Evolutionary conservation across 2,113 vertebrate genomes (phyloP).

Genomic region (Panurus biarmicus): DNA sequence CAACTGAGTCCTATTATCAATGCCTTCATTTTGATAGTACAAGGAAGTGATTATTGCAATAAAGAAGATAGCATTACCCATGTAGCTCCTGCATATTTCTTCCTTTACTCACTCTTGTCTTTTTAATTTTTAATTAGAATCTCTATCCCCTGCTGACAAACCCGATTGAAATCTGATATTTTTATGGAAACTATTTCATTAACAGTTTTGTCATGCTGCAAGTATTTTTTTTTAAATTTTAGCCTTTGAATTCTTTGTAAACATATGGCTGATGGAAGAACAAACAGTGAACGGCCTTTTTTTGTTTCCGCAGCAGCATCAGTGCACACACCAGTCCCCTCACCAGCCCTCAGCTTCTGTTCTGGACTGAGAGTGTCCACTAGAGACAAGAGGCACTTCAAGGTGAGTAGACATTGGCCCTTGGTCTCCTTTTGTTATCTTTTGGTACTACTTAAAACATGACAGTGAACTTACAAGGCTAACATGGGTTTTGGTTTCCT

Average conservation of each 20-base stretch:
- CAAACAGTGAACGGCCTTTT: not conserved
- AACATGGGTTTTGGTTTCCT: not conserved
- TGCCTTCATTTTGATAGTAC: not conserved
- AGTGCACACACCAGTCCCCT: not conserved
- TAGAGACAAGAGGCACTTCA: not conserved
- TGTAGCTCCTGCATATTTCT: not conserved
- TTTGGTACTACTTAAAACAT: not conserved
- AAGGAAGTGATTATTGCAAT: not conserved
- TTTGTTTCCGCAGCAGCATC: not conserved
- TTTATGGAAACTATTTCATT: not conserved
- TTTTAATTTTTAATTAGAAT: not conserved
- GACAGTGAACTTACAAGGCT: not conserved
- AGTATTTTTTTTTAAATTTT: not conserved
- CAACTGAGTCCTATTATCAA: not conserved
- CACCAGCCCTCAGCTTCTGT: not conserved
- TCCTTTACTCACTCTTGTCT: not conserved
- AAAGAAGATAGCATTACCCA: not conserved
- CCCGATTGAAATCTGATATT: not conserved
- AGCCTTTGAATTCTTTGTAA: not conserved
- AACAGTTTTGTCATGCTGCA: not conserved
- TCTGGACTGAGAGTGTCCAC: not conserved
- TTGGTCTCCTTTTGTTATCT: not conserved
- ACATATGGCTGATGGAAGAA: not conserved
- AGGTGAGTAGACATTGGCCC: not conserved
- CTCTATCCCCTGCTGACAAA: not conserved